Evolutionary conservation across 2,113 vertebrate species (phyloP), one percentile per base, ranked within the genome.

Genomic region (Phalacrocorax aristotelis): DNA sequence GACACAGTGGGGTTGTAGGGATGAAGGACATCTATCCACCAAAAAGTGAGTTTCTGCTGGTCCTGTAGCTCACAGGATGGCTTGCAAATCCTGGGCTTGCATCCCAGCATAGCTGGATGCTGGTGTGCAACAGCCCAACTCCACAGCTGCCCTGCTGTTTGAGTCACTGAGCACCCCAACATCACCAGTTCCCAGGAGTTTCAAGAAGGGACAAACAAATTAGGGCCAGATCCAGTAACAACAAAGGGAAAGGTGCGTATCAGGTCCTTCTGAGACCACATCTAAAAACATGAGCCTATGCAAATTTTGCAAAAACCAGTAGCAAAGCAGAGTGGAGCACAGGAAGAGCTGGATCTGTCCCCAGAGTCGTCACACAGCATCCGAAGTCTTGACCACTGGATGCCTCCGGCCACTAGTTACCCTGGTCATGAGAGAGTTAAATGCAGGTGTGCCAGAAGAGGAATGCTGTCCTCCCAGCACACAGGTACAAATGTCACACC

Each of bases 351-450:
- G n/a, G 38, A 52, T 48, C 32, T 2, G 6, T 9, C 8, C 18
- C 25, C 57, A 46, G 36, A 2, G 15, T 30, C 27, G 46, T 21
- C 52, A 54, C 38, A 16, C 13, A 91, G 58, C 30, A 65, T 12
- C 18, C 21, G 2, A 58, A 75, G 7, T 10, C n/a, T 58, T 38
- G 34, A 29, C 34, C 1, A 6, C 46, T 44, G 57, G 9, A 2
- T 58, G 42, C 27, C 34, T 55, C 29, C 9, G 4, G 26, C 34
- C 34, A 15, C 4, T 6, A 44, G 14, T 27, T 30, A 32, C 32
- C 15, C n/a, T 49, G 30, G 42, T 40, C 40, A 66, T 0, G 0
- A 57, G 68, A 13, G 40, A 21, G 11, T 13, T 5, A 22, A 49
- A 9, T 2, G 22, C 22, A 36, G 32, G 22, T 32, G 51, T 42